These are phyloP conservation scores for Hyla sarda DNA, from an alignment of 2,113 vertebrate species.

Conservation along the genomic window DNA sequence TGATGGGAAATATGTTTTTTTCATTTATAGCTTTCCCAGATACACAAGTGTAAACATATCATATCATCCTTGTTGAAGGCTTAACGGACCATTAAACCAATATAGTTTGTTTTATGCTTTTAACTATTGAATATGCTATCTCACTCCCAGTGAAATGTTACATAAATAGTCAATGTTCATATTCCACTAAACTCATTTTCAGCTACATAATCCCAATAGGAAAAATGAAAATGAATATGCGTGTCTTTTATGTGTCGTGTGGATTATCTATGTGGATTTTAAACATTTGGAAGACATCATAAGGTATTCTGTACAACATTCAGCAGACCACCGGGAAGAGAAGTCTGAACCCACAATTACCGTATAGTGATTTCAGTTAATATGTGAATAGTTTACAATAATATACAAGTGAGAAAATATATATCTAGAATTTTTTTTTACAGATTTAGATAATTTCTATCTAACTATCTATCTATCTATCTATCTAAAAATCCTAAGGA, in stretches of 20 bases:
- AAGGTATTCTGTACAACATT: background rate
- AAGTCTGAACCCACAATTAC: constrained; percentile 11
- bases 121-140: background rate
- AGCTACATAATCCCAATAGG: background rate
- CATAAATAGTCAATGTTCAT: constrained; percentile 8
- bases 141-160: constrained; percentile 24
- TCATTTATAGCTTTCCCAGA: constrained; percentile 2
- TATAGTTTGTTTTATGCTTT: constrained; percentile 5
- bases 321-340: constrained; percentile 32
- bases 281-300: constrained; percentile 52
- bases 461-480: too few species aligned
- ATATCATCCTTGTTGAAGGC: background rate
- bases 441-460: too few species aligned
- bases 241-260: background rate
- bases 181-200: background rate
- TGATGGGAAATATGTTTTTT: constrained; percentile 13
- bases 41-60: constrained; percentile 39
- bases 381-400: constrained; percentile 15
- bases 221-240: constrained; percentile 33
- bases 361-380: background rate
- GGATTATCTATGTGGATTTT: background rate
- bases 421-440: too few species aligned
- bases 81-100: background rate
- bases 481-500: too few species aligned
- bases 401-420: too few species aligned